These are phyloP conservation scores for Artibeus jamaicensis DNA, from an alignment of 2,797 vertebrate genomes.

Conservation along the genomic window DNA sequence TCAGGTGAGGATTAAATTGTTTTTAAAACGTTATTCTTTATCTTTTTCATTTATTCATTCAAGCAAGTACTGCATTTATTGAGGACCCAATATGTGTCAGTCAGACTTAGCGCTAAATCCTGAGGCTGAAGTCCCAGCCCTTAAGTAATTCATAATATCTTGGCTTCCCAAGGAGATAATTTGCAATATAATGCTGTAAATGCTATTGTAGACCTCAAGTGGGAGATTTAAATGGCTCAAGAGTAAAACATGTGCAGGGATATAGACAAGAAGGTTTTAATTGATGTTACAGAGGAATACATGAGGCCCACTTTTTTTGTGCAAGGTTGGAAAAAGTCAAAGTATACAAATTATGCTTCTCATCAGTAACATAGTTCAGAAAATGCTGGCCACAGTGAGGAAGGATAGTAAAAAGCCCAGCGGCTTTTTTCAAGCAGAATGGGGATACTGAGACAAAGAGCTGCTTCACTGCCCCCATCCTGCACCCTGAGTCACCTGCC, in stretches of 20 bases:
- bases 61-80: not conserved
- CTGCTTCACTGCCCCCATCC: not conserved
- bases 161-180: not conserved
- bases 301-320: not conserved
- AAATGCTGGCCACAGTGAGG: not conserved
- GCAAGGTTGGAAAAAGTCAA: not conserved
- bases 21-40: not conserved
- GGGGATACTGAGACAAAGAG: not conserved
- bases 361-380: not conserved
- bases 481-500: not conserved
- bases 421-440: not conserved
- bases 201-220: not conserved
- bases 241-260: not conserved
- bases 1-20: not conserved
- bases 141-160: not conserved
- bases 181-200: not conserved
- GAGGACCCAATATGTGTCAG: not conserved
- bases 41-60: not conserved
- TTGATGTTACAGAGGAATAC: not conserved
- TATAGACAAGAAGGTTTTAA: not conserved
- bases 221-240: conserved; percentile 16
- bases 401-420: not conserved
- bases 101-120: not conserved
- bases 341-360: not conserved
- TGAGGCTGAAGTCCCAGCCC: not conserved